Base-by-base conservation (phyloP, 2,888 invertebrate genomes). In the Chaetogeoica ovagalla region DNA sequence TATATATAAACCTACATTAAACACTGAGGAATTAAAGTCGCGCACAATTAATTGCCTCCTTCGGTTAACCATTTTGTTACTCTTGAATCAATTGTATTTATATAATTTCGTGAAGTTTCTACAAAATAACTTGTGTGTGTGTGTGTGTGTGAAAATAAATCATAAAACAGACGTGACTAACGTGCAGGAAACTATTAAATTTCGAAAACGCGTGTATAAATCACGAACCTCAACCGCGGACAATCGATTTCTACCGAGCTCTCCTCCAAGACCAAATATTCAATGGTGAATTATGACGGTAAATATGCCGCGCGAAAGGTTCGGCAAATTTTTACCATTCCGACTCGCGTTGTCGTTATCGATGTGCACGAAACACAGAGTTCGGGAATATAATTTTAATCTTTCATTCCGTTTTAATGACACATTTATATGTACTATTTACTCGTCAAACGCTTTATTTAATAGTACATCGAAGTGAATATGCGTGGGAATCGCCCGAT, bases 171-270 rank as follows among this genome's bases (percentile, higher is more conserved):
- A 23, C n/a, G 62, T 62, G 48, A 2, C 8, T n/a, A 37, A 62
- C 48, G 62, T 37, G 62, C 30, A n/a, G 5, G 1, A 60, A 9
- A n/a, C 30, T 63, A 52, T 73, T 73, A 37, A n/a, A 63, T 62
- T 19, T 62, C n/a, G 62, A 48, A 19, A 60, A 63, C 62, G 63
- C 62, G 63, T 52, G n/a, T 63, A 73, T 73, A 63, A 63, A 63
- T 73, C 48, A 63, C 52, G n/a, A 9, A 73, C 30, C 30, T 73
- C 8, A 30, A 52, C 15, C 7, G 62, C n/a, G n/a, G n/a, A 72
- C 30, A 48, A 23, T 71, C 57, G 43, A 73, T 62, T 73, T 73
- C 43, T 62, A 1, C 30, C 13, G 52, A 73, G 48, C 62, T 62
- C n/a, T n/a, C n/a, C n/a, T n/a, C n/a, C n/a, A 1, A 2, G 52